These are phyloP conservation scores for Coptodon bakossiorum DNA, from an alignment of 2,113 vertebrate species.

Conservation along the genomic window DNA sequence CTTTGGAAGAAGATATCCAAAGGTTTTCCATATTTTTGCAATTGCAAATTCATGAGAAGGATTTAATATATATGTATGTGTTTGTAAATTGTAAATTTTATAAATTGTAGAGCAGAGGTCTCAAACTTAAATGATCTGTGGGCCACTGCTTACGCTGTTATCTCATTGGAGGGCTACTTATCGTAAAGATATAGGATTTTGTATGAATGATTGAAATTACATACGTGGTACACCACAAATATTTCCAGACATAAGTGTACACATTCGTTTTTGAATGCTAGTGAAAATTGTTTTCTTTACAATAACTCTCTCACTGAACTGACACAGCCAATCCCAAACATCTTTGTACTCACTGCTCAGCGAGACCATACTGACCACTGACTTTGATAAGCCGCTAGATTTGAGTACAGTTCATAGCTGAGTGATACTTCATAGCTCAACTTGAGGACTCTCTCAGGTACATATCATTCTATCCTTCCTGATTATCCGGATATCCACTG, in stretches of 20 bases:
- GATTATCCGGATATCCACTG: neutral
- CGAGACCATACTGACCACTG: neutral
- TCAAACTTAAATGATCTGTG: neutral
- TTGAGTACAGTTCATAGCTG: neutral
- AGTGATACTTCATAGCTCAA: neutral
- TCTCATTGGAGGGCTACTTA: neutral
- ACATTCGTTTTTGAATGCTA: too few relatives aligned
- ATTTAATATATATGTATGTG: too few relatives aligned
- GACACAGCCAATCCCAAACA: neutral
- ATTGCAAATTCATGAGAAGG: too few relatives aligned
- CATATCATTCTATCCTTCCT: neutral
- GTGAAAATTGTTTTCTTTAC: neutral
- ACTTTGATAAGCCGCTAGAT: neutral
- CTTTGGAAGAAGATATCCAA: neutral
- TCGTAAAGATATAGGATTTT: neutral
- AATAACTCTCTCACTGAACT: neutral
- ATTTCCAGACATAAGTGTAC: neutral
- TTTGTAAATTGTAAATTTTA: too few relatives aligned
- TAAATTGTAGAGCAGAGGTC: neutral
- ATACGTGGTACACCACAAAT: neutral
- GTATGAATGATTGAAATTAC: neutral
- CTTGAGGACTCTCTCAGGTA: neutral
- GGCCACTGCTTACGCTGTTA: neutral
- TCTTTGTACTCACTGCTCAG: neutral
- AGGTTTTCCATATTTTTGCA: neutral